Conservation (phyloP, 2,113 vertebrate genomes). For the Ariopsis seemanni region DNA sequence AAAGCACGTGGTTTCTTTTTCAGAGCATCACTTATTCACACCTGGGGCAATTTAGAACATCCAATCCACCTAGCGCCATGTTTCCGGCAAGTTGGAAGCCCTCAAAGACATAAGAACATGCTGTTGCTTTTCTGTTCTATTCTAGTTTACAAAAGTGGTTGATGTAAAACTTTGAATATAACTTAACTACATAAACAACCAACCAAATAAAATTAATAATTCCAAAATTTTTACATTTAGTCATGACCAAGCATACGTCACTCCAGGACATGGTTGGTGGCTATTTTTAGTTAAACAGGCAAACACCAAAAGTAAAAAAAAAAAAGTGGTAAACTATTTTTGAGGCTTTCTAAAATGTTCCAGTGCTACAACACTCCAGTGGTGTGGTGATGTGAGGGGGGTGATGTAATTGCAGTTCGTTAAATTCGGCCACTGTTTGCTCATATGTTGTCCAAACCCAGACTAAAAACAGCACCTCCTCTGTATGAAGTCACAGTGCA, state of each 20-base stretch:
- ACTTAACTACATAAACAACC: not conserved
- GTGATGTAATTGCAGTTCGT: constrained; percentile 25
- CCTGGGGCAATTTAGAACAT: not conserved
- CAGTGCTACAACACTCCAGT: not conserved
- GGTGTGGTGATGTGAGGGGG: constrained; percentile 11
- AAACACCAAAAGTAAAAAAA: not conserved
- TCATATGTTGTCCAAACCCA: constrained; percentile 31
- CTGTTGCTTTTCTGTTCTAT: not conserved
- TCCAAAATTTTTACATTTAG: not conserved
- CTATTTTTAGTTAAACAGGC: constrained; percentile 8
- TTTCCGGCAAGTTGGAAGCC: not conserved
- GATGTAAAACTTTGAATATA: not conserved
- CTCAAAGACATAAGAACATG: not conserved
- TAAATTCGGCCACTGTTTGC: constrained; percentile 22
- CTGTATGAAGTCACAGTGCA: constrained; percentile 49
- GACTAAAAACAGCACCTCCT: constrained; percentile 42
- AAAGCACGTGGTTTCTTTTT: not conserved
- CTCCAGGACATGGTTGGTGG: not conserved
- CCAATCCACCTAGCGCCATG: not conserved
- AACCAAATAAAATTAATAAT: not conserved
- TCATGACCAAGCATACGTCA: not conserved
- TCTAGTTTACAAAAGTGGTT: not conserved
- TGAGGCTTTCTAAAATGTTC: constrained; percentile 17
- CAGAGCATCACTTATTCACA: not conserved
- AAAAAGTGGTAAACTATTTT: not conserved